A percentile compares a stretch with the other conserved stretches of the same genome.
Evolutionary conservation across 2,113 vertebrate genomes (phyloP).

Genomic region (Anhinga anhinga): DNA sequence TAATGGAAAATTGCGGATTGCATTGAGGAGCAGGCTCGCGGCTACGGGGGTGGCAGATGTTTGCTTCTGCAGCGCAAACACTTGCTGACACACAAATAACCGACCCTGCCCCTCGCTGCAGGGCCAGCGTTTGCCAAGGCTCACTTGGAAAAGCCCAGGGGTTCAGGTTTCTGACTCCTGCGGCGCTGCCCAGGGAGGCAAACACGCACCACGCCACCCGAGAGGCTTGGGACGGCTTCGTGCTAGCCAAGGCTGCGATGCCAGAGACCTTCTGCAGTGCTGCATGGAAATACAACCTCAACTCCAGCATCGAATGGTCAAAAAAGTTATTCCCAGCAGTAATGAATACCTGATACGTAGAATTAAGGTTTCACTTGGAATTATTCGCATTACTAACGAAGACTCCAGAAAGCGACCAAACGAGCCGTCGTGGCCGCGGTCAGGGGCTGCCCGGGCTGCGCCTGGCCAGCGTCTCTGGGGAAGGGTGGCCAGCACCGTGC

Average conservation of each 20-base stretch:
- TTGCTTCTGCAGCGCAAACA: background rate
- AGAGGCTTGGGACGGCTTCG: background rate
- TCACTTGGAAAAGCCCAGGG: background rate
- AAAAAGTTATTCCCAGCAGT: background rate
- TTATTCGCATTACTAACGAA: too few relatives aligned
- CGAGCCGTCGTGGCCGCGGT: background rate
- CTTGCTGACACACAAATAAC: background rate
- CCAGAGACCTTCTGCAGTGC: background rate
- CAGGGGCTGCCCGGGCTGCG: background rate
- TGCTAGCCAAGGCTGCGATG: background rate
- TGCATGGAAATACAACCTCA: background rate
- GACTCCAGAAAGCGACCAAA: background rate
- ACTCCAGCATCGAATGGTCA: background rate
- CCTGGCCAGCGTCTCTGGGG: background rate
- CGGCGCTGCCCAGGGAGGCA: background rate
- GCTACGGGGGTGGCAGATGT: background rate
- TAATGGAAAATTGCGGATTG: fast-evolving
- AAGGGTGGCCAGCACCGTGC: background rate
- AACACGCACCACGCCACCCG: background rate
- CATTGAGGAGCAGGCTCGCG: background rate
- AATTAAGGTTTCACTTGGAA: background rate
- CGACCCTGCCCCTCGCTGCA: background rate
- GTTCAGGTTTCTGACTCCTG: background rate
- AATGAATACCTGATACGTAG: background rate
- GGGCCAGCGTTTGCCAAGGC: background rate